phyloP scores from a whole-genome alignment of 2,113 vertebrate genomes.

The Cavia aperea region DNA sequence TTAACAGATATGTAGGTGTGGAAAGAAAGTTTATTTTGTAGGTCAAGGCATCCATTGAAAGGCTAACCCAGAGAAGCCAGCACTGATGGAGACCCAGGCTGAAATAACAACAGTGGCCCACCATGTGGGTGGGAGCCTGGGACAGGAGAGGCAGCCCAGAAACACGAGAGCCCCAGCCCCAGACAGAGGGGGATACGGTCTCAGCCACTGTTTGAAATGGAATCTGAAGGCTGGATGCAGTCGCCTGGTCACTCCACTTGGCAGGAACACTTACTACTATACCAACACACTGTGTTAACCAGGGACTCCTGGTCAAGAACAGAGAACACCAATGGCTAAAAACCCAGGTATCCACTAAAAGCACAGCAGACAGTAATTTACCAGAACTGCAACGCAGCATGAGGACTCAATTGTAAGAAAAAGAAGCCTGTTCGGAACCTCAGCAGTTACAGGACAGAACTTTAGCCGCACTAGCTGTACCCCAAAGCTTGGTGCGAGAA shows the following conservation, averaged over 20 bases:
- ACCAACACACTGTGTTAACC: not conserved
- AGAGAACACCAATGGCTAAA: not conserved
- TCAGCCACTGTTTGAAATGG: not conserved
- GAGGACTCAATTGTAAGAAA: conserved; percentile 11
- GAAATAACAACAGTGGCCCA: not conserved
- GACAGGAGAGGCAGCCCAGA: not conserved
- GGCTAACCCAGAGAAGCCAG: not conserved
- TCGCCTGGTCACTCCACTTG: not conserved
- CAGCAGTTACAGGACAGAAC: not conserved
- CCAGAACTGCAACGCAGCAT: not conserved
- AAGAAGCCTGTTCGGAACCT: not conserved
- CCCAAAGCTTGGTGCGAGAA: not conserved
- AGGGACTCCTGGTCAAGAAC: not conserved
- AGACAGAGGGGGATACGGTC: not conserved
- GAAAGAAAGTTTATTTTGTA: conserved; percentile 36
- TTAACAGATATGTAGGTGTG: not conserved
- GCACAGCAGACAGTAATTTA: not conserved
- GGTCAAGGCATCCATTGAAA: not conserved
- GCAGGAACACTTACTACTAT: not conserved
- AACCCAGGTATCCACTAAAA: not conserved
- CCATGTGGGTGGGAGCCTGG: not conserved
- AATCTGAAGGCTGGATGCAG: not conserved
- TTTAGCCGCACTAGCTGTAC: not conserved
- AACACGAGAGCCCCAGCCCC: not conserved
- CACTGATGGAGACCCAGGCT: not conserved